Conservation (phyloP, 2,113 vertebrate species). For the Colistium nudipinnis region DNA sequence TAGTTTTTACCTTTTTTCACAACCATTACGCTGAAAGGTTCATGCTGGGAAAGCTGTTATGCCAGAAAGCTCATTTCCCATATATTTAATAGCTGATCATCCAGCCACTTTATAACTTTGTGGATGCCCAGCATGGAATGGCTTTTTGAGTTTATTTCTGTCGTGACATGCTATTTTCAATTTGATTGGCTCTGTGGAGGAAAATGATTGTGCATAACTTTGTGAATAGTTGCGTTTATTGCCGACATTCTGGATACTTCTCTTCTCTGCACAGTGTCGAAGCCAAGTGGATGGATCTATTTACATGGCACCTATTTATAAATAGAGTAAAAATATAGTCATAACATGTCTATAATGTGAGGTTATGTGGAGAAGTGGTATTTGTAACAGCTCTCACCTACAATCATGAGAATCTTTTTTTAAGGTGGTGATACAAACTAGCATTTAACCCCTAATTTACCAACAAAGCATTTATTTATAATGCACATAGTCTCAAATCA, state of each 20-base stretch:
- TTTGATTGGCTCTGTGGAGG: conserved; percentile 46
- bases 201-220: background rate
- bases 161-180: conserved; percentile 54
- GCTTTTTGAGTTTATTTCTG: conserved; percentile 38
- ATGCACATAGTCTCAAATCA: too few relatives aligned
- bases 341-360: too few relatives aligned
- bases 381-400: too few relatives aligned
- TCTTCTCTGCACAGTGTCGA: too few relatives aligned
- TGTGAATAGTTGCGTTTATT: background rate
- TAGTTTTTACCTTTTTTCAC: conserved; percentile 36
- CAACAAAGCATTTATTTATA: too few relatives aligned
- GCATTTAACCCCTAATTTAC: too few relatives aligned
- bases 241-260: background rate
- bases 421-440: too few relatives aligned
- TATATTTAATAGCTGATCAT: conserved; percentile 66
- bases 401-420: too few relatives aligned
- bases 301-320: too few relatives aligned
- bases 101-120: conserved; percentile 56
- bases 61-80: conserved; percentile 58
- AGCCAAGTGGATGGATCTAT: too few relatives aligned
- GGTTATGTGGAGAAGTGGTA: too few relatives aligned
- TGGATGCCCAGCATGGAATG: conserved; percentile 54
- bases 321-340: too few relatives aligned
- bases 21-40: conserved; percentile 52
- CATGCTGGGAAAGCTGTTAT: conserved; percentile 49